Evolutionary conservation across 2,797 vertebrate species (phyloP).

Genomic region (Danio aesculapii): DNA sequence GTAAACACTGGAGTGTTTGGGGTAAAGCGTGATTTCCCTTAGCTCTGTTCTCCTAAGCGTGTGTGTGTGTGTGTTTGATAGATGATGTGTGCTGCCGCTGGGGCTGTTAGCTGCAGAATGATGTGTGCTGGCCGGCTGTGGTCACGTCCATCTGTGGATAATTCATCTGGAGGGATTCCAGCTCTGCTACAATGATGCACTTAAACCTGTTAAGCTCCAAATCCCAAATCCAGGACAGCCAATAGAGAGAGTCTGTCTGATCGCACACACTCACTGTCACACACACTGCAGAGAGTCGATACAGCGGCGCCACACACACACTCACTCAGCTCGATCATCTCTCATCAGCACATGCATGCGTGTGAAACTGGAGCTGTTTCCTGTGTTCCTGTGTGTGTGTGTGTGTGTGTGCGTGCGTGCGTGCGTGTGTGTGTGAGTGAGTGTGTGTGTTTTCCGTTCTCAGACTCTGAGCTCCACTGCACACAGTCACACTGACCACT

Average conservation of each 20-base stretch:
- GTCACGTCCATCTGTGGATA: slow-evolving; percentile 25
- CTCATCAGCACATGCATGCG: slow-evolving; percentile 29
- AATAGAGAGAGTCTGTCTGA: slow-evolving; percentile 25
- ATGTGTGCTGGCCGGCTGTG: slow-evolving; percentile 21
- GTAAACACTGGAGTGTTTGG: too few relatives aligned
- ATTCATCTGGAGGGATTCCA: slow-evolving; percentile 36
- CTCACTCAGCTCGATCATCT: slow-evolving; percentile 45
- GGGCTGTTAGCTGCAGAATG: slow-evolving; percentile 28
- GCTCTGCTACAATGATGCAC: slow-evolving; percentile 25
- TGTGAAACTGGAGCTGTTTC: slow-evolving; percentile 18
- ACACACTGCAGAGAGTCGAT: slow-evolving; percentile 39
- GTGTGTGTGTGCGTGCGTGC: background rate
- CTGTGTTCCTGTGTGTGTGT: too few relatives aligned
- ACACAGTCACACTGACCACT: background rate
- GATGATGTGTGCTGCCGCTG: background rate
- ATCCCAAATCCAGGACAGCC: slow-evolving; percentile 37
- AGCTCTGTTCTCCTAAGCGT: too few relatives aligned
- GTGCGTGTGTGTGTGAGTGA: background rate
- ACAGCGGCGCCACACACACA: slow-evolving; percentile 41
- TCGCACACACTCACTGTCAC: slow-evolving; percentile 35
- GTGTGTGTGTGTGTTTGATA: background rate
- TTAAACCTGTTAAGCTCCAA: slow-evolving; percentile 43
- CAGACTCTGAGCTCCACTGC: background rate
- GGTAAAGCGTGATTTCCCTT: background rate
- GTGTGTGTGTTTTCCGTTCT: slow-evolving; percentile 4